Percentiles rank a stretch among this genome's conserved stretches.
phyloP scores from a whole-genome alignment of 2,113 vertebrate species.

The Carassius gibelio region DNA sequence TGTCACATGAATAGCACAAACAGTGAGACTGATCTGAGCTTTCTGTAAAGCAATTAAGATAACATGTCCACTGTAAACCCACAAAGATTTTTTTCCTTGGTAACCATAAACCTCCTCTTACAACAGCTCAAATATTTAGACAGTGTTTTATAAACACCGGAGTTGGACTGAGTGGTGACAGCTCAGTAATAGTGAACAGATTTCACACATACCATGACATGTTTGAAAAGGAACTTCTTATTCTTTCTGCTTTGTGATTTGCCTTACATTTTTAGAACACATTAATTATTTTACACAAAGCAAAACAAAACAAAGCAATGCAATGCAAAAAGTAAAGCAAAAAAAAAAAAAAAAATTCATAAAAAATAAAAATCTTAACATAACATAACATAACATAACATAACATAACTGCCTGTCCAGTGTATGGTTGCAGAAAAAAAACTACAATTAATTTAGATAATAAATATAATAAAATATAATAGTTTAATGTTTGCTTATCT shows the following conservation, averaged over 20 bases:
- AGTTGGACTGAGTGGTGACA: not conserved
- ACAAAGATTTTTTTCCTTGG: not conserved
- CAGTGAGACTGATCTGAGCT: not conserved
- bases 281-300: not conserved
- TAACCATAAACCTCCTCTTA: conserved; percentile 19
- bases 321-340: not conserved
- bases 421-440: no score
- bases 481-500: not conserved
- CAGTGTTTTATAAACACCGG: conserved; percentile 10
- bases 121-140: conserved; percentile 41
- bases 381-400: no score
- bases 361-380: no score
- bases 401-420: no score
- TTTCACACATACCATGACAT: not conserved
- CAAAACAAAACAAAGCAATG: not conserved
- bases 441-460: no score
- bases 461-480: no score
- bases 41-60: not conserved
- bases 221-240: not conserved
- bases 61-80: conserved; percentile 24
- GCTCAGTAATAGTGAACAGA: not conserved
- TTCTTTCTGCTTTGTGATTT: not conserved
- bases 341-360: not conserved
- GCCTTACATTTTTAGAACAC: not conserved
- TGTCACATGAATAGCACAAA: not conserved